Conservation (phyloP, 2,113 vertebrate genomes). For the Indicator maculatus region DNA sequence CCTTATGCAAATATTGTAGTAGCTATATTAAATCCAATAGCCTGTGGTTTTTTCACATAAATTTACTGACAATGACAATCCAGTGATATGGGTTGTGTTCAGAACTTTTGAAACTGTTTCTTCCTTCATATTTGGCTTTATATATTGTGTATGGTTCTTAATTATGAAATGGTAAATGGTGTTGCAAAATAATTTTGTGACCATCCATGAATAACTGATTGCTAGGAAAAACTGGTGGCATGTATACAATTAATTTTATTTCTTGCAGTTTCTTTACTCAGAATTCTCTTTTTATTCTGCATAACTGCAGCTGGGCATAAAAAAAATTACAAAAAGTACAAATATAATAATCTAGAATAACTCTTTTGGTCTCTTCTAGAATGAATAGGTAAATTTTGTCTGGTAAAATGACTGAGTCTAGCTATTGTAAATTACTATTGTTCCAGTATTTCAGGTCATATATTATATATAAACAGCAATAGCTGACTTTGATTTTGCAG, state of each 20-base stretch:
- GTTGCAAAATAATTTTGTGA: background rate
- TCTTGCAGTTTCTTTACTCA: background rate
- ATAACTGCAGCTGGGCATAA: background rate
- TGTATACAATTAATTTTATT: background rate
- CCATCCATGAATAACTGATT: background rate
- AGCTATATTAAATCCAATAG: background rate
- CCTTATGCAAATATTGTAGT: background rate
- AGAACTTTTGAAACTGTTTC: background rate
- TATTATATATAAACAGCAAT: background rate
- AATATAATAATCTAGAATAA: background rate
- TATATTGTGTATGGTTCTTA: background rate
- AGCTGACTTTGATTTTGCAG: background rate
- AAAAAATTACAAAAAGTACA: background rate
- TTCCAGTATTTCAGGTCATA: background rate
- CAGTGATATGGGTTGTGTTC: background rate
- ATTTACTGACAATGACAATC: background rate
- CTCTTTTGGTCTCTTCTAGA: background rate
- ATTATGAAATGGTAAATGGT: background rate
- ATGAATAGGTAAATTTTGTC: background rate
- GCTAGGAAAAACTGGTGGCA: background rate
- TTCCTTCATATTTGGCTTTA: background rate
- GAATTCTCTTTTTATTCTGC: background rate
- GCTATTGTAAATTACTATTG: background rate
- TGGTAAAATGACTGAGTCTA: background rate
- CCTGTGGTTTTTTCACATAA: background rate